Evolutionary conservation across 2,113 vertebrate genomes (phyloP), one percentile per base, ranked within the genome.

Genomic region (Heterotis niloticus): DNA sequence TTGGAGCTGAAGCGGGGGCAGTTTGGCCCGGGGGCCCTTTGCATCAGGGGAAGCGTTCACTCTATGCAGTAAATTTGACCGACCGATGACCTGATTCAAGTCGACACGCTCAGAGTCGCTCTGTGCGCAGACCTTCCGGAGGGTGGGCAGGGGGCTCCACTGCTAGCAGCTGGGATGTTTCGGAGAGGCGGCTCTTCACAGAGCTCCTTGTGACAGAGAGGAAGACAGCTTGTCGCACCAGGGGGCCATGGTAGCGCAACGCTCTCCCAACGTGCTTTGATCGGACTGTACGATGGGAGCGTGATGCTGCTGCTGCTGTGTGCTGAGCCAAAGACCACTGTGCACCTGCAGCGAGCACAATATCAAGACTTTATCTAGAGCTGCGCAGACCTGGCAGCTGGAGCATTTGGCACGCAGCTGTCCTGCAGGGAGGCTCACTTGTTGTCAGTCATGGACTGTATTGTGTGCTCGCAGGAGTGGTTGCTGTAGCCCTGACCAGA

Each of bases 1-100:
- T 44, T 44, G 34, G 34, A 44, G 34, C 34, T 44, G 34, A 44
- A 44, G 34, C 34, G 7, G 34, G 7, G 34, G 34, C 34, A 20
- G 13, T 1, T 20, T 62, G 59, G n/a, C 20, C 57, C 51, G 59
- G 70, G 34, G 24, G 78, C 60, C n/a, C 1, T 24, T 71, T 51
- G 51, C 5, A n/a, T 59, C 17, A 4, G 29, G 60, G 34, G 44
- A 66, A 66, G 16, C n/a, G 51, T 66, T 79, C 75, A 65, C 59
- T 73, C 70, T 70, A 18, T 28, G 24, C 59, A 54, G 23, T 13
- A 29, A 28, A 66, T 44, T 23, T 56, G 68, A 72, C 29, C 62
- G 78, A 75, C 71, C 24, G 28, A 24, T 26, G 57, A 75, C 70
- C 78, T 79, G 70, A 74, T 75, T 79, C 60, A 24, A 72, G n/a